These are phyloP conservation scores for Mesodorylaimus sp. DNA, from an alignment of 2,888 invertebrate species.

Conservation along the genomic window DNA sequence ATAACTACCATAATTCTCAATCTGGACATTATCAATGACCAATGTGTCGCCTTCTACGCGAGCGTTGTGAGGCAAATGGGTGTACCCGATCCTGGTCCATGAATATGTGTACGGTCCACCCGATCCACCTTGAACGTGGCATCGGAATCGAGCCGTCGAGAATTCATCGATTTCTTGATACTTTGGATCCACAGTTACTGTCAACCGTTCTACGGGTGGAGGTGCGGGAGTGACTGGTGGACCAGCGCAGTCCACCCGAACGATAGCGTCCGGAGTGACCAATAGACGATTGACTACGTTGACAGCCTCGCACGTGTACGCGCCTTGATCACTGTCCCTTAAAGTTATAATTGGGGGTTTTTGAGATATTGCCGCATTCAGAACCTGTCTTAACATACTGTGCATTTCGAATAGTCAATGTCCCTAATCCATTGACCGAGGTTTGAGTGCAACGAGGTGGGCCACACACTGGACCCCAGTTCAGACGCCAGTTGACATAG, in stretches of 20 bases:
- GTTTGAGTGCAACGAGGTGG: conserved; percentile 35
- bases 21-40: no score
- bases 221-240: no score
- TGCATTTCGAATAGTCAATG: conserved; percentile 47
- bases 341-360: no score
- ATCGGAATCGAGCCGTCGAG: neutral
- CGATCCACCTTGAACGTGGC: no score
- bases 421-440: conserved; percentile 59
- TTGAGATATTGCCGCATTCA: no score
- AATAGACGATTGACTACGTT: conserved; percentile 66
- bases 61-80: no score
- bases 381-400: no score
- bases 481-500: conserved; percentile 78
- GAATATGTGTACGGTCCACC: no score
- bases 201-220: neutral
- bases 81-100: no score
- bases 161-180: neutral
- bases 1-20: no score
- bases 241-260: no score
- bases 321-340: conserved; percentile 57
- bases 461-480: conserved; percentile 56
- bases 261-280: conserved; percentile 70
- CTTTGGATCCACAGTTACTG: neutral
- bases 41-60: no score
- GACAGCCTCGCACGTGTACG: conserved; percentile 91